These are phyloP conservation scores for Teleogryllus oceanicus DNA, from an alignment of 2,888 invertebrate species.

Conservation along the genomic window DNA sequence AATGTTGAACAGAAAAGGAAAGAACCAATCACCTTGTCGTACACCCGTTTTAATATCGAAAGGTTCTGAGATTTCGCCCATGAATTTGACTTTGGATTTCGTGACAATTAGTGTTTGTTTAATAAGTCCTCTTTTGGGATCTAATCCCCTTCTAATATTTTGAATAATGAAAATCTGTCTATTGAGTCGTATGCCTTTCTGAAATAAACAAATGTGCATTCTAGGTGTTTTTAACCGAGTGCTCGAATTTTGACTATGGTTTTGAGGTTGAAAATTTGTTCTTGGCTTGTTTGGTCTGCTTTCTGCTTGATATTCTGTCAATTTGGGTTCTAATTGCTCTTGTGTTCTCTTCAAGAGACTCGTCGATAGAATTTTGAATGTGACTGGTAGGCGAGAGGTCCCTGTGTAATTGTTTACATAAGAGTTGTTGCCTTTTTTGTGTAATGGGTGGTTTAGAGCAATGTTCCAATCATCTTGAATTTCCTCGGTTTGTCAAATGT, in stretches of 20 bases:
- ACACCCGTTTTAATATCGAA: conserved; percentile 12
- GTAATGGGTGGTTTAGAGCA: no score
- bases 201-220: conserved; percentile 18
- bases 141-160: not conserved
- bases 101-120: conserved; percentile 12
- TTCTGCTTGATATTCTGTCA: no score
- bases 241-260: not conserved
- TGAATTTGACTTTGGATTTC: conserved; percentile 19
- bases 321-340: no score
- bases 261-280: not conserved
- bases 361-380: no score
- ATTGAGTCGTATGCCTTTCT: conserved; percentile 24
- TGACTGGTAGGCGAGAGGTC: no score
- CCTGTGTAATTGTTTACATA: no score
- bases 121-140: not conserved
- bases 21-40: conserved; percentile 4
- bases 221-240: not conserved
- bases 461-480: no score
- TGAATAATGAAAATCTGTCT: not conserved
- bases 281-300: not conserved
- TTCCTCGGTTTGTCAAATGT: no score
- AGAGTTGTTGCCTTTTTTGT: no score
- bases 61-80: conserved; percentile 20
- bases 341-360: no score
- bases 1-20: not conserved